phyloP scores from a whole-genome alignment of 1,140 invertebrate species.

The Macrosteles quadrilineatus region DNA sequence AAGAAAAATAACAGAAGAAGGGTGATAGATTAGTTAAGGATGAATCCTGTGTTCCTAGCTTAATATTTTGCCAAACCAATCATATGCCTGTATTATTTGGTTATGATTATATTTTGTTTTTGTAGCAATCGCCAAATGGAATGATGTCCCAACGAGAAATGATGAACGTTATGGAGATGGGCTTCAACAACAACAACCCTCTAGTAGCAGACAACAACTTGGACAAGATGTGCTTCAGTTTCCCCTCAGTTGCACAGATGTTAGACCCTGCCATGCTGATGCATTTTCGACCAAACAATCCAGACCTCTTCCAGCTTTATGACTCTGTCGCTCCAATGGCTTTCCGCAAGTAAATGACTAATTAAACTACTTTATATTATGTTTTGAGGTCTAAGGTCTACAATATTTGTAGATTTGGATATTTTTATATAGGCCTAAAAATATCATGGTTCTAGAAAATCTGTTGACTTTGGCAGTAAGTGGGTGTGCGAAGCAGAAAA shows the following conservation, averaged over 20 bases:
- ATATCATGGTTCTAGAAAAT: no score
- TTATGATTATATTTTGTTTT: not conserved
- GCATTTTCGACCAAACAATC: constrained; percentile 24
- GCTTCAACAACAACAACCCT: constrained; percentile 26
- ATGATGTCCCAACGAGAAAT: constrained; percentile 1
- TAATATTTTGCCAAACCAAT: no score
- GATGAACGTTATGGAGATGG: constrained; percentile 2
- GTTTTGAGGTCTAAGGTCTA: no score
- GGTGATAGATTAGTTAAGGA: no score
- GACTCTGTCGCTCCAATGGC: constrained; percentile 6
- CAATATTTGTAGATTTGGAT: no score
- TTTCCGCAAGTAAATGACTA: constrained; percentile 16
- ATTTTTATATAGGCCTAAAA: no score
- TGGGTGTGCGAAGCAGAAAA: no score
- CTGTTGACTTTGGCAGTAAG: no score
- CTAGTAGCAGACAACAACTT: constrained; percentile 20
- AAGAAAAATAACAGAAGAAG: no score
- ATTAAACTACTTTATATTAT: no score
- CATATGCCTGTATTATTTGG: no score
- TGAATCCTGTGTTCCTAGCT: no score
- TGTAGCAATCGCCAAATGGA: constrained; percentile 7
- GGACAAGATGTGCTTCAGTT: constrained; percentile 18
- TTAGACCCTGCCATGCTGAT: constrained; percentile 21
- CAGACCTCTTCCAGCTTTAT: constrained; percentile 19
- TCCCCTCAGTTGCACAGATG: not conserved